Percentiles rank a stretch among this genome's conserved stretches.
phyloP scores from a whole-genome alignment of 1,140 invertebrate genomes.

The Nephila pilipes region DNA sequence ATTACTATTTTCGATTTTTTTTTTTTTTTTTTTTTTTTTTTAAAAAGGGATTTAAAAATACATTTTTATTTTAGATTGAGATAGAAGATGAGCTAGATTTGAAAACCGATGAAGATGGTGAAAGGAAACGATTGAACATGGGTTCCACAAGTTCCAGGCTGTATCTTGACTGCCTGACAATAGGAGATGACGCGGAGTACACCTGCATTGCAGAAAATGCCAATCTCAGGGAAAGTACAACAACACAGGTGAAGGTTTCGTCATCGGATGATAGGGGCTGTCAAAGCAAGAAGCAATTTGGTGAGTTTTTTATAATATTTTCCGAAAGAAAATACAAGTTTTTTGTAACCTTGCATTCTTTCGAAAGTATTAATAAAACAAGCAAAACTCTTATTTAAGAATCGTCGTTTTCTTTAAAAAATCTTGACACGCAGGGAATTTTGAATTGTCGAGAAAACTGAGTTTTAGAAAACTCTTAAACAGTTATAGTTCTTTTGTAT shows the following conservation, averaged over 20 bases:
- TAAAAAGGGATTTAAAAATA: not conserved
- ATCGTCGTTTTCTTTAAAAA: too few relatives aligned
- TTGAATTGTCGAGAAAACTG: too few relatives aligned
- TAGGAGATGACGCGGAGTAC: slow-evolving; percentile 85
- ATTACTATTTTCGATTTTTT: not conserved
- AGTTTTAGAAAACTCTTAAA: too few relatives aligned
- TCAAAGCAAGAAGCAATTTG: slow-evolving; percentile 2
- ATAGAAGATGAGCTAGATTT: not conserved
- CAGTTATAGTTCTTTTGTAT: too few relatives aligned
- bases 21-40: not conserved
- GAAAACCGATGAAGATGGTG: not conserved
- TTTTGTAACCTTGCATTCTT: too few relatives aligned
- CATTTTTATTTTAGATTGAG: slow-evolving; percentile 33
- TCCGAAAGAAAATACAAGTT: too few relatives aligned
- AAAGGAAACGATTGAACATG: slow-evolving; percentile 37
- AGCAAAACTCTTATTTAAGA: too few relatives aligned
- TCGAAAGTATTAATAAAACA: too few relatives aligned
- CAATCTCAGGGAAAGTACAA: slow-evolving; percentile 83
- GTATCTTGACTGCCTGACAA: slow-evolving; percentile 85
- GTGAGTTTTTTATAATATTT: not conserved
- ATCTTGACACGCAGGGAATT: too few relatives aligned
- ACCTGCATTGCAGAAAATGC: slow-evolving; percentile 88
- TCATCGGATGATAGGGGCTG: slow-evolving; percentile 26
- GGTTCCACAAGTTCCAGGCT: slow-evolving; percentile 83
- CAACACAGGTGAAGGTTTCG: slow-evolving; percentile 78